Evolutionary conservation across 2,797 vertebrate species (phyloP).

Genomic region (Clarias laeviceps): DNA sequence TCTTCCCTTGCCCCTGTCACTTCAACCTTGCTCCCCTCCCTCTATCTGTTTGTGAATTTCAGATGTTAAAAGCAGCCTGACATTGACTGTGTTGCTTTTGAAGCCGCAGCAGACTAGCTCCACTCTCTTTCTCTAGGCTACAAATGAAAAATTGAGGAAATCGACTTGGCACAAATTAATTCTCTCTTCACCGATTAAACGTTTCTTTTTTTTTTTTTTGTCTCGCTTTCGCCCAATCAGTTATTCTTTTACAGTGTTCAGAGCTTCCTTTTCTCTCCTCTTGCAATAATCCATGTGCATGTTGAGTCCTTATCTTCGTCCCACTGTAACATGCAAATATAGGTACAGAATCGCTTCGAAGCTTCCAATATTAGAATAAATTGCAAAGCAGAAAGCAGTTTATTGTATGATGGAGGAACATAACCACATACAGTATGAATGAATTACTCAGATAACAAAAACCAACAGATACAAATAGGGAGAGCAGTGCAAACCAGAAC

Average conservation of each 20-base stretch:
- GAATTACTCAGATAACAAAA: neutral
- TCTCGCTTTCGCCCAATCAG: neutral
- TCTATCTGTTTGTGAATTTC: neutral
- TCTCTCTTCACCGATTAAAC: constrained; percentile 38
- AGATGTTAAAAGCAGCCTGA: constrained; percentile 11
- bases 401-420: neutral
- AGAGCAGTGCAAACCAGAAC: neutral
- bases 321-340: constrained; percentile 36
- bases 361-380: constrained; percentile 8
- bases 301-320: neutral
- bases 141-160: constrained; percentile 43
- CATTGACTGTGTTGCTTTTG: constrained; percentile 13
- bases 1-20: neutral
- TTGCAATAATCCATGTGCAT: neutral
- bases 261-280: neutral
- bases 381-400: neutral
- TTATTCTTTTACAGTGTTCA: neutral
- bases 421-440: neutral
- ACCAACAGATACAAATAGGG: neutral
- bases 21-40: constrained; percentile 9
- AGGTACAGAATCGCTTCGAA: constrained; percentile 1
- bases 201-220: neutral
- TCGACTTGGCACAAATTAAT: constrained; percentile 44
- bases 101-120: constrained; percentile 14
- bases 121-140: constrained; percentile 18